Conservation (phyloP, 2,888 invertebrate species). For the Eupithecia dodoneata region DNA sequence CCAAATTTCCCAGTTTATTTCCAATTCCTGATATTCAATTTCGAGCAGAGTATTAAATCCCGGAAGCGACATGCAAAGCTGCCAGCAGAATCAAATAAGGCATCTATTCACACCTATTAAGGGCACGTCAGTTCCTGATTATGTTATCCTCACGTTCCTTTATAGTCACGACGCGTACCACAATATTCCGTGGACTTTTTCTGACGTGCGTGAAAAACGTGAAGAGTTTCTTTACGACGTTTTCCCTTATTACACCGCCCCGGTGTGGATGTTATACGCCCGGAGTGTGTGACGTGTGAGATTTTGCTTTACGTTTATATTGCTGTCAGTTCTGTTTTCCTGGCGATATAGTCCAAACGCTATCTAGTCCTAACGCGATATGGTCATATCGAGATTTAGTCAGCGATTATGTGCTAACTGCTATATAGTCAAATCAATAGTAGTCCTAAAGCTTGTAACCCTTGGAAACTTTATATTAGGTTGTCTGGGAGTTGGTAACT, state of each 20-base stretch:
- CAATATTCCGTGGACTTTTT: constrained; percentile 35
- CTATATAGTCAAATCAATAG: no score
- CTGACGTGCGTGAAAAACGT: constrained; percentile 41
- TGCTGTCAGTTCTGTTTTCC: not conserved
- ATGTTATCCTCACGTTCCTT: constrained; percentile 32
- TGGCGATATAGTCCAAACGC: no score
- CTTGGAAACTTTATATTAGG: not conserved
- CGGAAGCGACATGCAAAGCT: constrained; percentile 6
- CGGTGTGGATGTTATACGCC: constrained; percentile 15
- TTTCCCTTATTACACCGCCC: constrained; percentile 31
- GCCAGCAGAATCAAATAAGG: constrained; percentile 8
- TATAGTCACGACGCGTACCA: constrained; percentile 31
- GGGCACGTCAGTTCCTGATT: constrained; percentile 30
- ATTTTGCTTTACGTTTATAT: constrained; percentile 24
- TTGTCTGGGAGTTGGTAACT: not conserved
- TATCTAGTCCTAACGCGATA: no score
- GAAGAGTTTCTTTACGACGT: constrained; percentile 40
- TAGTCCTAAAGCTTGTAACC: no score
- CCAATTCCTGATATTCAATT: not conserved
- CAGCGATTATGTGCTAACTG: no score
- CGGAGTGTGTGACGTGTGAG: constrained; percentile 14
- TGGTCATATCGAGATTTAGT: no score
- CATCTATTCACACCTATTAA: constrained; percentile 28
- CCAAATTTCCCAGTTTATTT: not conserved
- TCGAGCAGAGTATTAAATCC: not conserved